These are phyloP conservation scores for Stegostoma tigrinum DNA, from an alignment of 2,113 vertebrate species.

Conservation along the genomic window DNA sequence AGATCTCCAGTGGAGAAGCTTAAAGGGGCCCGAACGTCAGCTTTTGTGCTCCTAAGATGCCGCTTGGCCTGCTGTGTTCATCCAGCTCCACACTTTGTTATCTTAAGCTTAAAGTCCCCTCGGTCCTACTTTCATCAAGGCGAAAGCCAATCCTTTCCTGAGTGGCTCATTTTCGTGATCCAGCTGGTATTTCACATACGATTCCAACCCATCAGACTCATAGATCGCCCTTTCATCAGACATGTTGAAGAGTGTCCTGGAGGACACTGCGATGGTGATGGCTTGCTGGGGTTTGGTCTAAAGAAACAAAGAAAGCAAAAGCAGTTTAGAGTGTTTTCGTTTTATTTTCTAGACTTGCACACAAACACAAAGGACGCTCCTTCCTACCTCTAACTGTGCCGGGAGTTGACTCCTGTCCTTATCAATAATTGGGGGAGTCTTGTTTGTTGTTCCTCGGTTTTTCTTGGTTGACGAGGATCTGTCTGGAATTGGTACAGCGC, in stretches of 20 bases:
- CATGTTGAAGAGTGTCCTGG: conserved; percentile 34
- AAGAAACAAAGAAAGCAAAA: background rate
- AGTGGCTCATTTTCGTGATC: conserved; percentile 28
- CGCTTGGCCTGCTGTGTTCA: too few species aligned
- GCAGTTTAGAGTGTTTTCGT: background rate
- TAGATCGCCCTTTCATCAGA: conserved; percentile 10
- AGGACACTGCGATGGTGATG: conserved; percentile 28
- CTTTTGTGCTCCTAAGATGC: too few species aligned
- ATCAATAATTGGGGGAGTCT: background rate
- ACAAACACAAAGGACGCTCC: background rate
- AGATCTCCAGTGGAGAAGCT: background rate
- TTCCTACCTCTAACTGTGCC: background rate
- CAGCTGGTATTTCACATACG: conserved; percentile 18
- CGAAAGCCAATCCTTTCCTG: conserved; percentile 20
- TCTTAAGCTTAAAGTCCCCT: background rate
- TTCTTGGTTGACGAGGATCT: background rate
- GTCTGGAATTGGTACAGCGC: background rate
- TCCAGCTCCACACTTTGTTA: too few species aligned
- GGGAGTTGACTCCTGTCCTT: background rate
- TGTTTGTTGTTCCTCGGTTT: background rate
- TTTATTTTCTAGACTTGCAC: background rate
- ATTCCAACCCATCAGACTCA: conserved; percentile 20
- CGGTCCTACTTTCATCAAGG: conserved; percentile 4
- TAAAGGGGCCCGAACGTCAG: too few species aligned
- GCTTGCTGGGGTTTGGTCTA: background rate